phyloP scores from a whole-genome alignment of 2,113 vertebrate genomes.

The Rousettus leschenaultii region DNA sequence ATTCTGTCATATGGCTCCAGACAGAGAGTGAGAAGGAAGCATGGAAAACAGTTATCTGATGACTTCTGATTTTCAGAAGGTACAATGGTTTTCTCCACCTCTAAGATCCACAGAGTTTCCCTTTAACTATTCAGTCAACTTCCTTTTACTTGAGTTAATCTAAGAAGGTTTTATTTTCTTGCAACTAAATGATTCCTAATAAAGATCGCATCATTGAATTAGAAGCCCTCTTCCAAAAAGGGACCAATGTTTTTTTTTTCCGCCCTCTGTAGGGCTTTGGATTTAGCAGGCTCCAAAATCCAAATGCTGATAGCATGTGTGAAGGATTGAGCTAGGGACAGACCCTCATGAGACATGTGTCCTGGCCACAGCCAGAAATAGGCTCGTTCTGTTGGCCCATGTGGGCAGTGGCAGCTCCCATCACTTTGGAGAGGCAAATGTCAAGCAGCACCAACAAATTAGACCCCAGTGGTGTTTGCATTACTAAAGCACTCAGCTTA shows the following conservation, averaged over 20 bases:
- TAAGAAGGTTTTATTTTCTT: not conserved
- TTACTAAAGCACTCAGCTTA: slow-evolving; percentile 28
- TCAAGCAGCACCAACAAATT: not conserved
- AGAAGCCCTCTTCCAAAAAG: not conserved
- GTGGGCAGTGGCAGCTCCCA: not conserved
- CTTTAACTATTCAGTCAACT: not conserved
- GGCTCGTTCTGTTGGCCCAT: not conserved
- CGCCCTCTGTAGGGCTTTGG: not conserved
- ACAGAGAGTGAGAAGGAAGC: not conserved
- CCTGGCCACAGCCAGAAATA: not conserved
- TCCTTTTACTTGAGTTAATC: not conserved
- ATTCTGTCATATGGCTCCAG: not conserved
- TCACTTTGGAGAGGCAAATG: not conserved
- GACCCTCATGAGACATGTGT: not conserved
- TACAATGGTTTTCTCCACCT: not conserved
- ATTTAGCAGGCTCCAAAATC: not conserved
- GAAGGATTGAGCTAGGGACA: not conserved
- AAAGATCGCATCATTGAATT: not conserved
- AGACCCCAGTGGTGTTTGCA: slow-evolving; percentile 5
- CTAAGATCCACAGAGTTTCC: not conserved
- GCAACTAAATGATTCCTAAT: not conserved
- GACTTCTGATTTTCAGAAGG: not conserved
- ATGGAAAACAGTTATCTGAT: not conserved
- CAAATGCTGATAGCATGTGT: not conserved
- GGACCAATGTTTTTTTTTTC: not conserved